Percentiles rank a stretch among this genome's conserved stretches.
Conservation (phyloP, 2,113 vertebrate species). For the Lates calcarifer region DNA sequence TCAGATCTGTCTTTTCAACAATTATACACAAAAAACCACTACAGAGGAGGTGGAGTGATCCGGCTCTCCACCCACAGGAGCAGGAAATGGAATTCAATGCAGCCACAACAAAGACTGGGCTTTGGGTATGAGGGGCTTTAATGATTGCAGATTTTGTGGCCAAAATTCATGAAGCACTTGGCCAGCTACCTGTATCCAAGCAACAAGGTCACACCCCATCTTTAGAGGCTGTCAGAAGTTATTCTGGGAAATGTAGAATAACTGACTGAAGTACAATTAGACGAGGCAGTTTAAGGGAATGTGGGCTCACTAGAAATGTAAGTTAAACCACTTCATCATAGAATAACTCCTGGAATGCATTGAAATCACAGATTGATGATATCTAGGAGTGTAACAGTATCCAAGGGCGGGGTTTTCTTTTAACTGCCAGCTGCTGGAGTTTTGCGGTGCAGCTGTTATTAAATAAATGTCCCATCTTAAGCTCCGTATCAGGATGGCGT, state of each 20-base stretch:
- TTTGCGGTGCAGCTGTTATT: slow-evolving; percentile 75
- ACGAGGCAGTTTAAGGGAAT: slow-evolving; percentile 25
- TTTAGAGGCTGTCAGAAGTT: slow-evolving; percentile 20
- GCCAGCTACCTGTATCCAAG: background rate
- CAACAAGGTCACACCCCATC: slow-evolving; percentile 26
- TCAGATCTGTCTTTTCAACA: background rate
- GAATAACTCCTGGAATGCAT: slow-evolving; percentile 62
- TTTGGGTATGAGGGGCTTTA: background rate
- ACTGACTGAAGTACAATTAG: slow-evolving; percentile 5
- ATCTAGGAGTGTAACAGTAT: slow-evolving; percentile 65
- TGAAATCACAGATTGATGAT: slow-evolving; percentile 66
- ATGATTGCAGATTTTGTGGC: background rate
- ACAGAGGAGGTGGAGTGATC: background rate
- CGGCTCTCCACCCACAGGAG: slow-evolving; percentile 3
- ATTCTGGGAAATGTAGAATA: slow-evolving; percentile 15
- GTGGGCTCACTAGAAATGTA: background rate
- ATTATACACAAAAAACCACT: background rate
- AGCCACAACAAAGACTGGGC: slow-evolving; percentile 49
- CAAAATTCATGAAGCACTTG: slow-evolving; percentile 19
- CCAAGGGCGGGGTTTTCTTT: slow-evolving; percentile 63
- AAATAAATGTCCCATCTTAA: slow-evolving; percentile 74
- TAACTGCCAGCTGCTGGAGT: slow-evolving; percentile 76
- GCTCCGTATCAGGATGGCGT: slow-evolving; percentile 52
- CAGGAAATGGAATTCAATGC: background rate
- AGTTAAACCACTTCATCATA: slow-evolving; percentile 49